Evolutionary conservation across 2,113 vertebrate species (phyloP).

Genomic region (Spea multiplicata): DNA sequence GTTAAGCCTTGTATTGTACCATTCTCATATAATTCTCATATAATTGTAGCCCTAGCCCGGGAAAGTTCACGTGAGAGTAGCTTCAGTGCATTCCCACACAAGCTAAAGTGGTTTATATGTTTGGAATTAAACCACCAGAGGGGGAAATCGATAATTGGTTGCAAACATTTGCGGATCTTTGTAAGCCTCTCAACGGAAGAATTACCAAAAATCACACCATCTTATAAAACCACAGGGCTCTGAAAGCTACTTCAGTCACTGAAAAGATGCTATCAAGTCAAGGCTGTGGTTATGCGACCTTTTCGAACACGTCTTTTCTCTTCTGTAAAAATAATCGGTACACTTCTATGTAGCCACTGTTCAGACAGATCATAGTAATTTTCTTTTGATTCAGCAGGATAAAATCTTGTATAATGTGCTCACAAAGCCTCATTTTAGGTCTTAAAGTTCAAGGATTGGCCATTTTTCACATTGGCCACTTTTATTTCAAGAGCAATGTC

Average conservation of each 20-base stretch:
- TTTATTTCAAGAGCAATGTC: conserved; percentile 8
- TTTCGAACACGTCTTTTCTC: conserved; percentile 16
- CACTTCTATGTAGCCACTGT: not conserved
- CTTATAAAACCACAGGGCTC: not conserved
- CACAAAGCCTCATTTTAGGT: not conserved
- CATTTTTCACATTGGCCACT: not conserved
- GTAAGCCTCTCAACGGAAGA: not conserved
- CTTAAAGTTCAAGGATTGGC: not conserved
- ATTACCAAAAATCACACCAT: not conserved
- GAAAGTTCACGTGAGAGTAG: too few species aligned
- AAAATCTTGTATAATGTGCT: not conserved
- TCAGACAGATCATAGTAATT: not conserved
- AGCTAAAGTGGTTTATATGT: too few species aligned
- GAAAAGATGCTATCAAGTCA: not conserved
- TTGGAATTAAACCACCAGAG: too few species aligned
- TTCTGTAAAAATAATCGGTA: conserved; percentile 8
- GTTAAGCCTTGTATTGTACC: too few species aligned
- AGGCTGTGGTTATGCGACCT: conserved; percentile 1
- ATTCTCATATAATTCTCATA: too few species aligned
- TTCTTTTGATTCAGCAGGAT: not conserved
- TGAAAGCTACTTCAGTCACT: not conserved
- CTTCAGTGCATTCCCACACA: too few species aligned
- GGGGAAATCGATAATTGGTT: too few species aligned
- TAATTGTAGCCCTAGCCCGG: too few species aligned
- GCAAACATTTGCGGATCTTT: too few species aligned